Conservation (phyloP, 2,888 invertebrate species). For the Patella caerulea region DNA sequence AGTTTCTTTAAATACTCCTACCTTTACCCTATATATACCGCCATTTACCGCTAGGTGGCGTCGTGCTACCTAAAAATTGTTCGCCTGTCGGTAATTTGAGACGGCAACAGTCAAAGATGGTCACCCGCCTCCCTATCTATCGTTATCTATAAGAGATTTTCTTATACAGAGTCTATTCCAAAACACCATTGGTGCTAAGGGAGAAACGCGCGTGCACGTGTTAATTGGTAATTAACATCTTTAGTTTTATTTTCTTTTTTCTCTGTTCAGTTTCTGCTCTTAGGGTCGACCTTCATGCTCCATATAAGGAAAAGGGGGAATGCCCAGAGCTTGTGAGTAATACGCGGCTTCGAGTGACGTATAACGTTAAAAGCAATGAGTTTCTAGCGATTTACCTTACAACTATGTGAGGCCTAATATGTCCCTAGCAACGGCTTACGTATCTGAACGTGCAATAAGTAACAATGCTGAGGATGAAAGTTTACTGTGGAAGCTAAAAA, state of each 20-base stretch:
- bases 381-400: constrained; percentile 24
- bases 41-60: constrained; percentile 48
- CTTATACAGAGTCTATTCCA: too few species aligned
- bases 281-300: constrained; percentile 15
- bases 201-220: too few species aligned
- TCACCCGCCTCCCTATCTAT: background rate
- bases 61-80: background rate
- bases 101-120: constrained; percentile 6
- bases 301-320: constrained; percentile 27
- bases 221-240: too few species aligned
- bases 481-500: background rate
- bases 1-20: constrained; percentile 62
- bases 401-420: constrained; percentile 34
- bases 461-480: background rate
- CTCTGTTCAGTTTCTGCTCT: too few species aligned
- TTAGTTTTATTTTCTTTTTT: too few species aligned
- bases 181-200: too few species aligned
- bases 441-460: constrained; percentile 6
- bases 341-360: background rate
- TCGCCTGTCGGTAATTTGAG: background rate
- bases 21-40: constrained; percentile 51
- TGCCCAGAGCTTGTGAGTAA: constrained; percentile 15
- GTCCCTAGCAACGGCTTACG: constrained; percentile 31
- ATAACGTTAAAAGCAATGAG: constrained; percentile 14
- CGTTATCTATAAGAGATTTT: background rate